Conservation (phyloP, 2,888 invertebrate species). For the Euzetes globulus region DNA sequence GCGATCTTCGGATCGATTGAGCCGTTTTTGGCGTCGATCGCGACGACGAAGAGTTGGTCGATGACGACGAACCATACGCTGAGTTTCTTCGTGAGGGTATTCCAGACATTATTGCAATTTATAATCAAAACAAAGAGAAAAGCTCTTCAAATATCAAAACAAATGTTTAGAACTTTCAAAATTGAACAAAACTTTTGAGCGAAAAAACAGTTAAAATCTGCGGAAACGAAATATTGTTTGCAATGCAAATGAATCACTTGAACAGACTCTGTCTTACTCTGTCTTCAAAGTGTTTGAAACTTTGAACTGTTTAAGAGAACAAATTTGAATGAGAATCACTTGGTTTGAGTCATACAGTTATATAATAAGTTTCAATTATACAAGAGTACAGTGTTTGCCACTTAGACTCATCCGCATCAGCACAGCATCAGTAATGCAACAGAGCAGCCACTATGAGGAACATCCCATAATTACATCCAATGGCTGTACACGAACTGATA, state of each 20-base stretch:
- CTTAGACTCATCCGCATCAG: slow-evolving; percentile 7
- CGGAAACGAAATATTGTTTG: neutral
- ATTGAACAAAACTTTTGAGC: too few relatives aligned
- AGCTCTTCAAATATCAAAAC: too few relatives aligned
- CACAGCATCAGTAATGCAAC: neutral
- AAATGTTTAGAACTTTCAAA: too few relatives aligned
- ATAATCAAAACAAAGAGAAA: too few relatives aligned
- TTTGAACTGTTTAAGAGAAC: too few relatives aligned
- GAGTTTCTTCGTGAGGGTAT: slow-evolving; percentile 11
- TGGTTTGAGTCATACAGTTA: neutral
- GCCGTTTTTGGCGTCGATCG: neutral
- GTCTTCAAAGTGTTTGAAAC: too few relatives aligned
- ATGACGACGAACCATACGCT: slow-evolving; percentile 9
- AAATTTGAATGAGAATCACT: neutral
- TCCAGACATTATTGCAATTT: slow-evolving; percentile 14
- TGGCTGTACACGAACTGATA: neutral
- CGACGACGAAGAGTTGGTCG: neutral
- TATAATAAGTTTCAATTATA: slow-evolving; percentile 6
- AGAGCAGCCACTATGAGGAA: neutral
- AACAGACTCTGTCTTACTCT: too few relatives aligned
- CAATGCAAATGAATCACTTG: too few relatives aligned
- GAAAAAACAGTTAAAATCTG: too few relatives aligned
- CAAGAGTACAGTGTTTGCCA: neutral
- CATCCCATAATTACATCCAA: neutral
- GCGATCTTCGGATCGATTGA: slow-evolving; percentile 14